A percentile compares a stretch with the other conserved stretches of the same genome.
These are phyloP conservation scores for Neodontobutis hainanensis DNA, from an alignment of 2,113 vertebrate genomes.

Conservation along the genomic window DNA sequence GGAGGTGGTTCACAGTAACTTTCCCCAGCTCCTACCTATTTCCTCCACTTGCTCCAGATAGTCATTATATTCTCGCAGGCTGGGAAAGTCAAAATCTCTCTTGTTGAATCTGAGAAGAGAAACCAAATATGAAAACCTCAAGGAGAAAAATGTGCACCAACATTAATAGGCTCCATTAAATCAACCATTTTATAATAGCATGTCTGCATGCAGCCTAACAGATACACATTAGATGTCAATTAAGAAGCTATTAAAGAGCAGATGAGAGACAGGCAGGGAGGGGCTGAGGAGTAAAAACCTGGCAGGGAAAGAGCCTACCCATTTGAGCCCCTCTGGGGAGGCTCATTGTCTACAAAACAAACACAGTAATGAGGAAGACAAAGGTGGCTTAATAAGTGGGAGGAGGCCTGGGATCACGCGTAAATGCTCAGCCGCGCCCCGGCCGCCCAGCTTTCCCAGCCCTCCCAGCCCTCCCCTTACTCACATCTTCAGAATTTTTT, in stretches of 20 bases:
- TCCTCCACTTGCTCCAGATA: constrained; percentile 96
- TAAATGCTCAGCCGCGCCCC: constrained; percentile 64
- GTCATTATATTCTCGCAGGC: constrained; percentile 92
- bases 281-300: constrained; percentile 69
- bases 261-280: constrained; percentile 66
- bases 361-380: constrained; percentile 79
- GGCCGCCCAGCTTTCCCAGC: constrained; percentile 7
- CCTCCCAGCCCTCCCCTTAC: constrained; percentile 48
- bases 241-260: constrained; percentile 71
- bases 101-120: constrained; percentile 92
- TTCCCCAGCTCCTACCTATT: constrained; percentile 83
- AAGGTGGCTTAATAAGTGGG: constrained; percentile 75
- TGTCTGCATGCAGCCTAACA: constrained; percentile 63
- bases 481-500: constrained; percentile 98
- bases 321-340: constrained; percentile 61
- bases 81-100: constrained; percentile 92
- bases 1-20: background rate
- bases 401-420: constrained; percentile 65
- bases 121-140: constrained; percentile 46
- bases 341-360: constrained; percentile 82
- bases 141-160: constrained; percentile 52
- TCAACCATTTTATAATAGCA: constrained; percentile 67
- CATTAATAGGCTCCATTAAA: constrained; percentile 69
- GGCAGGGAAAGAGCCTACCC: constrained; percentile 73
- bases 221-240: constrained; percentile 73